Conservation (phyloP, 2,113 vertebrate genomes). For the Chascanopsetta lugubris region DNA sequence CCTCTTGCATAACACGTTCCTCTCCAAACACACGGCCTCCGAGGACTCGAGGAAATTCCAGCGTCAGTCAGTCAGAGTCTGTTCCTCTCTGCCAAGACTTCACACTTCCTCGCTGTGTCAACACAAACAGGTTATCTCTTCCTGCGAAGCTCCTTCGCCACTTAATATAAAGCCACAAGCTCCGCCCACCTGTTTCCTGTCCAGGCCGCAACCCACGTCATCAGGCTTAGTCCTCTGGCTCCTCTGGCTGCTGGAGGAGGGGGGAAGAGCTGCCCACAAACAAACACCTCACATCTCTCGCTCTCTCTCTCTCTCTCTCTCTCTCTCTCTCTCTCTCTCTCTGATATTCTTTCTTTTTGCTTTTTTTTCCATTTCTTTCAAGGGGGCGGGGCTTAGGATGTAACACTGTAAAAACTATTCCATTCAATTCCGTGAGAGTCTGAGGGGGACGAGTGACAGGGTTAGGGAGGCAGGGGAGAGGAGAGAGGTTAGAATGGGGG, state of each 20-base stretch:
- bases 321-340: conserved; percentile 28
- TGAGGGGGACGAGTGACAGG: conserved; percentile 45
- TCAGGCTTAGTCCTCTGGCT: conserved; percentile 64
- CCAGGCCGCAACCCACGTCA: conserved; percentile 80
- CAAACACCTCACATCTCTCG: conserved; percentile 59
- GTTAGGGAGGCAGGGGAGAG: neutral
- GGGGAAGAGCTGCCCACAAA: conserved; percentile 57
- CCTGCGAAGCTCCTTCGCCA: conserved; percentile 77
- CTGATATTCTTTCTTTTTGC: neutral
- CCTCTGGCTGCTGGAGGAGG: conserved; percentile 40
- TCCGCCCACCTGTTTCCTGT: conserved; percentile 79
- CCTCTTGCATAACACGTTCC: conserved; percentile 36
- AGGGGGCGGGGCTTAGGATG: conserved; percentile 31
- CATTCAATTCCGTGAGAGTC: conserved; percentile 33
- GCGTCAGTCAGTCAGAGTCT: conserved; percentile 46
- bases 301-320: conserved; percentile 1
- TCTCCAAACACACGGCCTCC: conserved; percentile 58
- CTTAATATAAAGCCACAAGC: conserved; percentile 83
- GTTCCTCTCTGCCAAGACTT: conserved; percentile 65
- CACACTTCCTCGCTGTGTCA: conserved; percentile 72
- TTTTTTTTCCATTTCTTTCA: conserved; percentile 5
- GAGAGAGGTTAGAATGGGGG: conserved; percentile 16
- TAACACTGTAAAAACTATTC: conserved; percentile 33
- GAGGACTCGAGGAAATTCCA: conserved; percentile 65
- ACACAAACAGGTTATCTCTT: conserved; percentile 78